Evolutionary conservation across 2,888 invertebrate species (phyloP).

Genomic region (Norana najaformis): DNA sequence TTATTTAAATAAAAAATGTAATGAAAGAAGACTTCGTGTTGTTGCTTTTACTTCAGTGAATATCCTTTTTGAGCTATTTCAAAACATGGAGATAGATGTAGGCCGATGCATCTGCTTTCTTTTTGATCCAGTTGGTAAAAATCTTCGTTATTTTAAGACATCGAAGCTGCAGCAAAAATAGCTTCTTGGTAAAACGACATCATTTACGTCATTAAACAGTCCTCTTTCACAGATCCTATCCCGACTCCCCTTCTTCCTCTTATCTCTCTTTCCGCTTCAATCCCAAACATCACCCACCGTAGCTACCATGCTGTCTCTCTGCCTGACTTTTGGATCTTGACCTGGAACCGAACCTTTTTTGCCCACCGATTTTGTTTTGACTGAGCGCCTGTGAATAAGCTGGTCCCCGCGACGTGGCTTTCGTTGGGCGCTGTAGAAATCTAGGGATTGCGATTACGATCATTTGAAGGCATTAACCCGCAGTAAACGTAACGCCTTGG

Average conservation of each 20-base stretch:
- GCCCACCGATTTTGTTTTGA: no score
- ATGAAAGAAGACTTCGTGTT: neutral
- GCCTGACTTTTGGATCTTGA: no score
- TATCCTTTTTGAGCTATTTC: neutral
- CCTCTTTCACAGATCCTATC: no score
- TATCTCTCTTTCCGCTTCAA: no score
- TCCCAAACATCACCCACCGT: no score
- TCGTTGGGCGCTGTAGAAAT: no score
- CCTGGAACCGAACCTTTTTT: no score
- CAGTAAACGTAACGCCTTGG: neutral
- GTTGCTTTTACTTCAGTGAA: neutral
- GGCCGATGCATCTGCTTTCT: neutral
- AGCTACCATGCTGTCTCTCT: no score
- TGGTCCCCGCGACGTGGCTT: no score
- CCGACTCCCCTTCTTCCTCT: no score
- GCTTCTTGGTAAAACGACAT: neutral
- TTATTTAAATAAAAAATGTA: constrained; percentile 13
- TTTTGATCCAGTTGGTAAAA: neutral
- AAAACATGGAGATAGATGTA: neutral
- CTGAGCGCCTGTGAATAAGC: no score
- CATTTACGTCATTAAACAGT: neutral
- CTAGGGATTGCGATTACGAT: no score
- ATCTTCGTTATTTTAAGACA: neutral
- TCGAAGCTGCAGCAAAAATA: neutral
- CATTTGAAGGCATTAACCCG: neutral